Conservation (phyloP, 2,888 invertebrate species). For the Melanchra persicariae region DNA sequence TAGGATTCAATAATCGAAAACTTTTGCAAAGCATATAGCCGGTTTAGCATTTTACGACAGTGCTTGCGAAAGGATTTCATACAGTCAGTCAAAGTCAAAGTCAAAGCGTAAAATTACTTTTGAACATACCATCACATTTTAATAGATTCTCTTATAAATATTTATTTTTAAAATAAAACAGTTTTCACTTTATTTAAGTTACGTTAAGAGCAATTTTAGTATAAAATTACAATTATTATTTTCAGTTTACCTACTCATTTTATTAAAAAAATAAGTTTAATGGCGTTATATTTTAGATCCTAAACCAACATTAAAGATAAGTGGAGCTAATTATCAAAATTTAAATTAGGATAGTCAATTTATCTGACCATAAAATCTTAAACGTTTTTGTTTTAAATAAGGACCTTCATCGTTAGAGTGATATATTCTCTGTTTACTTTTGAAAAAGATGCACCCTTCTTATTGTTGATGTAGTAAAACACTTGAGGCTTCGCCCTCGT, state of each 20-base stretch:
- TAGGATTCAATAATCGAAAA: conserved; percentile 60
- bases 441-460: neutral
- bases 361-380: conserved; percentile 7
- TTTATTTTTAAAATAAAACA: neutral
- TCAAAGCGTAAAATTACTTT: conserved; percentile 5
- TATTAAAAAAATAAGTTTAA: neutral
- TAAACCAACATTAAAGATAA: conserved; percentile 49
- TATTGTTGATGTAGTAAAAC: neutral
- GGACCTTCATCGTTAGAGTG: neutral
- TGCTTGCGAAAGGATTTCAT: conserved; percentile 22
- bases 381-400: conserved; percentile 28
- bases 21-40: conserved; percentile 41
- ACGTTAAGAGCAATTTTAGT: neutral
- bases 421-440: conserved; percentile 10
- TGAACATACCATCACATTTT: neutral
- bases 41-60: conserved; percentile 32
- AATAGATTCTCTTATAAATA: neutral
- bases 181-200: conserved; percentile 8
- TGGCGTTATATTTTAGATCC: conserved; percentile 24
- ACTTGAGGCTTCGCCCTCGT: neutral
- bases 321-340: conserved; percentile 38
- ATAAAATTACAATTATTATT: conserved; percentile 2
- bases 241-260: neutral
- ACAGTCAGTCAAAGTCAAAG: neutral
- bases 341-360: conserved; percentile 45